Conservation (phyloP, 2,888 invertebrate species). For the Andrena praecox region DNA sequence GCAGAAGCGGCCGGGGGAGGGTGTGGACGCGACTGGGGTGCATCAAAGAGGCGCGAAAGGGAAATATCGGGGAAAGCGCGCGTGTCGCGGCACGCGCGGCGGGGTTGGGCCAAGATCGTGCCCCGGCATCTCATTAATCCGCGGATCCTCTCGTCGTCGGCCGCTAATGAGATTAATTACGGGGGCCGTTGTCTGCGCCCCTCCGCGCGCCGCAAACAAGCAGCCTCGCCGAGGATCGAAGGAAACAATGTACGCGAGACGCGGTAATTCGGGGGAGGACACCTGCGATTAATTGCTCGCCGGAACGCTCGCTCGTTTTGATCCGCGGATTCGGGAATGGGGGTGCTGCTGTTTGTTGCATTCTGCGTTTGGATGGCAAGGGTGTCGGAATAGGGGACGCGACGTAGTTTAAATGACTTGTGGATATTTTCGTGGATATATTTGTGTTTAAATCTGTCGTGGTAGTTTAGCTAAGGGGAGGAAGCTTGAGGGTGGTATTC, state of each 20-base stretch:
- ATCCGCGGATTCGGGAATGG: not conserved
- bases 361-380: not conserved
- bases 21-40: not conserved
- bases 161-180: constrained; percentile 73
- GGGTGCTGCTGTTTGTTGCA: not conserved
- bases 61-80: constrained; percentile 52
- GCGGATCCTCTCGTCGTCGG: constrained; percentile 38
- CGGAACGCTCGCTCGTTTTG: constrained; percentile 16
- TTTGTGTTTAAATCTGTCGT: too few relatives aligned
- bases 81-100: constrained; percentile 40
- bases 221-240: not conserved
- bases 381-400: too few relatives aligned
- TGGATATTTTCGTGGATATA: too few relatives aligned
- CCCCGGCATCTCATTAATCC: constrained; percentile 65
- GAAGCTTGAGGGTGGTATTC: too few relatives aligned
- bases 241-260: constrained; percentile 42
- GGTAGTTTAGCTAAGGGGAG: too few relatives aligned
- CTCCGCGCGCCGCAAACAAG: constrained; percentile 4
- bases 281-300: constrained; percentile 42
- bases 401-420: too few relatives aligned
- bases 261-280: constrained; percentile 40
- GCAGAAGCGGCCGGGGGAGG: not conserved
- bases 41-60: constrained; percentile 54
- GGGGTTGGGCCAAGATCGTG: constrained; percentile 48
- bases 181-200: constrained; percentile 32